Conservation (phyloP, 2,113 vertebrate genomes). For the Melanerpes aurifrons region DNA sequence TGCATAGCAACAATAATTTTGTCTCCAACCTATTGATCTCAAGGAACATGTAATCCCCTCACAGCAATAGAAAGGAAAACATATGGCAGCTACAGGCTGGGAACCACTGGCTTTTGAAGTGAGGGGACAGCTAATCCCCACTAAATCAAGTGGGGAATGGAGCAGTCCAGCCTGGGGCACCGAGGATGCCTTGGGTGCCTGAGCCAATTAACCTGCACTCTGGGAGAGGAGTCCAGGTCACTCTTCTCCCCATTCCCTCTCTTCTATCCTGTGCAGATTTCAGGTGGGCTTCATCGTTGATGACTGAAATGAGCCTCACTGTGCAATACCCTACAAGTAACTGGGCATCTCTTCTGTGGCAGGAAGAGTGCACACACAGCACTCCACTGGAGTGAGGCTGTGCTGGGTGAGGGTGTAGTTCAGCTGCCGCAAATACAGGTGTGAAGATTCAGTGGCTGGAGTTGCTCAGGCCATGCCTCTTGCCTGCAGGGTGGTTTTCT, state of each 20-base stretch:
- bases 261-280: background rate
- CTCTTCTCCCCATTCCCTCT: background rate
- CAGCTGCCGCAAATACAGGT: background rate
- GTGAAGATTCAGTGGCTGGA: background rate
- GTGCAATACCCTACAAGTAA: background rate
- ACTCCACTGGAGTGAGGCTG: background rate
- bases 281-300: background rate
- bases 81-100: background rate
- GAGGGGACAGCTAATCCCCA: background rate
- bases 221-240: background rate
- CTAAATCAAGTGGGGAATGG: background rate
- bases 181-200: background rate
- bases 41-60: background rate
- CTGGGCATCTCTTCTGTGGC: background rate
- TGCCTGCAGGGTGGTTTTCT: background rate
- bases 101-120: background rate
- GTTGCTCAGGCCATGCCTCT: background rate
- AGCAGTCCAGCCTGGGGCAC: background rate
- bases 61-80: background rate
- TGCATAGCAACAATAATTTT: slow-evolving; percentile 16
- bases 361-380: background rate
- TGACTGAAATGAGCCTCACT: background rate
- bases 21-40: background rate
- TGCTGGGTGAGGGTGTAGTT: background rate
- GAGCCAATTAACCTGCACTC: background rate